These are phyloP conservation scores for Erithacus rubecula DNA, from an alignment of 2,797 vertebrate genomes.

Conservation along the genomic window DNA sequence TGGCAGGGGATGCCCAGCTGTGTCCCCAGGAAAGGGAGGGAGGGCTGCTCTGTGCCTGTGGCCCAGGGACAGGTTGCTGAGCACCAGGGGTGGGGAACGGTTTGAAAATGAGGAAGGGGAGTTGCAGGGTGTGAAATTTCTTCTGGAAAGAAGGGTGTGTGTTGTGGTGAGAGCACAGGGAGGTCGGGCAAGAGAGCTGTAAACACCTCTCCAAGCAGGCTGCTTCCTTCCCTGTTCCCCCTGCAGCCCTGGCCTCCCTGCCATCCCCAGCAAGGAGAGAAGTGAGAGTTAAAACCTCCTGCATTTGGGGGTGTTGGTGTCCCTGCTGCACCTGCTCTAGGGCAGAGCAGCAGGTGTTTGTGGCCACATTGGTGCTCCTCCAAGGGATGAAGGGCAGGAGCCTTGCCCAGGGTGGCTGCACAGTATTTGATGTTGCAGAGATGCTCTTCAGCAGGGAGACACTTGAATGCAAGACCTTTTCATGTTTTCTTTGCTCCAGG, in stretches of 20 bases:
- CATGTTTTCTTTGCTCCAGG: not conserved
- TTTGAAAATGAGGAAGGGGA: constrained; percentile 78
- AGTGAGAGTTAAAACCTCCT: constrained; percentile 24
- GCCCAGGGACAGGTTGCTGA: constrained; percentile 48
- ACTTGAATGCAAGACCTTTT: fast-evolving
- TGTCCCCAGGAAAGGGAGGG: not conserved
- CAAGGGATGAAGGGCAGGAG: fast-evolving
- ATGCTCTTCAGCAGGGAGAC: not conserved
- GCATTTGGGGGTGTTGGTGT: not conserved
- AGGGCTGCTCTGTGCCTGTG: not conserved
- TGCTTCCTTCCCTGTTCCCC: constrained; percentile 60
- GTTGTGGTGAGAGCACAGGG: constrained; percentile 52
- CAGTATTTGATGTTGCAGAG: fast-evolving
- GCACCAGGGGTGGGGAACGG: constrained; percentile 48
- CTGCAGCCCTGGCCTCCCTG: not conserved
- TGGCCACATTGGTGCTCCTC: not conserved
- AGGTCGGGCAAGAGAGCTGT: constrained; percentile 32
- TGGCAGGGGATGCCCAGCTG: not conserved
- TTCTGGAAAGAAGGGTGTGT: constrained; percentile 65
- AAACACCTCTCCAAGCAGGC: constrained; percentile 34
- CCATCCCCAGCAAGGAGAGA: not conserved
- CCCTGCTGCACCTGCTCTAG: not conserved
- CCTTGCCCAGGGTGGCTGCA: fast-evolving
- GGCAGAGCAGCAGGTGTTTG: not conserved
- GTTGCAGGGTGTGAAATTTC: constrained; percentile 54